A percentile compares a stretch with the other conserved stretches of the same genome.
phyloP scores from a whole-genome alignment of 2,797 vertebrate genomes.

The Typhlichthys eigenmanni region DNA sequence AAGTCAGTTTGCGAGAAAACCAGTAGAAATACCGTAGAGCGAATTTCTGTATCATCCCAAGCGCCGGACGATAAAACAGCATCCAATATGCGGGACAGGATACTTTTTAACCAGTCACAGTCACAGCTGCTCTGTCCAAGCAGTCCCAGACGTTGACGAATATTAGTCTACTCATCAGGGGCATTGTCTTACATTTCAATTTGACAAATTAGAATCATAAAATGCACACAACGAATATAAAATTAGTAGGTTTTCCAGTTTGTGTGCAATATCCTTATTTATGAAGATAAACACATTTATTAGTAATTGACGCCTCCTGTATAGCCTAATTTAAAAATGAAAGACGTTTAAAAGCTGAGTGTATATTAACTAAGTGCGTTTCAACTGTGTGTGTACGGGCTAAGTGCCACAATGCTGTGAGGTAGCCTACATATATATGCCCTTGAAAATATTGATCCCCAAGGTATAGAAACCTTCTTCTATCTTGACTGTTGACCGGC shows the following conservation, averaged over 20 bases:
- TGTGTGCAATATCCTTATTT: too few relatives aligned
- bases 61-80: conserved; percentile 17
- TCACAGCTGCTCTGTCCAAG: conserved; percentile 37
- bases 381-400: conserved; percentile 37
- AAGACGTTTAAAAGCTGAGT: too few relatives aligned
- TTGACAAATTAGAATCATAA: conserved; percentile 27
- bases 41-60: conserved; percentile 24
- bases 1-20: conserved; percentile 20
- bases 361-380: conserved; percentile 33
- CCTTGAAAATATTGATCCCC: conserved; percentile 71
- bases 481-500: conserved; percentile 23
- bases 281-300: too few relatives aligned
- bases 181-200: conserved; percentile 17
- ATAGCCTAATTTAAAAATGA: too few relatives aligned
- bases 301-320: too few relatives aligned
- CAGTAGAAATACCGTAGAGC: conserved; percentile 15
- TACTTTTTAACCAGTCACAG: conserved; percentile 46
- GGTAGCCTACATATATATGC: conserved; percentile 44
- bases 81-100: conserved; percentile 43
- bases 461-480: conserved; percentile 53
- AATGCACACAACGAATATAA: conserved; percentile 1
- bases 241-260: background rate
- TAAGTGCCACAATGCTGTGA: conserved; percentile 68
- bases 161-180: conserved; percentile 30
- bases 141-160: conserved; percentile 34